Percentiles rank a stretch among this genome's conserved stretches.
phyloP scores from a whole-genome alignment of 2,888 invertebrate genomes.

The Drosophila macrothrix region DNA sequence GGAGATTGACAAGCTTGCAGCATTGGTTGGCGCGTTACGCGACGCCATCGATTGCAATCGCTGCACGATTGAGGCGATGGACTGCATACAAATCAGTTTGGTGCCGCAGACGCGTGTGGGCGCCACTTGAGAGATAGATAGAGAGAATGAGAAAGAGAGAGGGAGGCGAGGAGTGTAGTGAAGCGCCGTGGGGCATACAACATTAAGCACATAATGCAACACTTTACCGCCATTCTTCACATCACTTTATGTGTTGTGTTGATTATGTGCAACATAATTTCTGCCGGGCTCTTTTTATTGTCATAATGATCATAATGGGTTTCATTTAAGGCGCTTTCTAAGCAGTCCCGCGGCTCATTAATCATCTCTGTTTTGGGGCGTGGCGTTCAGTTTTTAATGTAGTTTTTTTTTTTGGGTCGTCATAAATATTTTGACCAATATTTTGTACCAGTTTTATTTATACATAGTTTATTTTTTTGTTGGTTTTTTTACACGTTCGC shows the following conservation, averaged over 20 bases:
- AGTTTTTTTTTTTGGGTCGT: constrained; percentile 42
- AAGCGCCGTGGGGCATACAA: constrained; percentile 40
- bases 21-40: constrained; percentile 72
- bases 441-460: constrained; percentile 65
- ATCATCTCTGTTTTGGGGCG: constrained; percentile 53
- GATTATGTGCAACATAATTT: constrained; percentile 65
- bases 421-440: constrained; percentile 79
- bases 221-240: constrained; percentile 34
- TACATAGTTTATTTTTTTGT: constrained; percentile 7
- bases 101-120: constrained; percentile 61
- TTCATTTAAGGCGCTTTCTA: constrained; percentile 68
- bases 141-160: constrained; percentile 2
- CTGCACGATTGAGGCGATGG: constrained; percentile 45
- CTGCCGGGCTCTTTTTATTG: constrained; percentile 28
- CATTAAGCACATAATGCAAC: constrained; percentile 44
- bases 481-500: constrained; percentile 57
- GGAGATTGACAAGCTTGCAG: constrained; percentile 69
- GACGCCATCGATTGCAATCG: constrained; percentile 58
- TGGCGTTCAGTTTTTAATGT: constrained; percentile 27
- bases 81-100: constrained; percentile 74
- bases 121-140: constrained; percentile 59
- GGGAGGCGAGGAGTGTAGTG: constrained; percentile 2
- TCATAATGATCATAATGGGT: constrained; percentile 44
- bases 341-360: constrained; percentile 58
- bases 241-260: constrained; percentile 38